These are phyloP conservation scores for Willowsia nigromaculata DNA, from an alignment of 2,888 invertebrate species.

Conservation along the genomic window DNA sequence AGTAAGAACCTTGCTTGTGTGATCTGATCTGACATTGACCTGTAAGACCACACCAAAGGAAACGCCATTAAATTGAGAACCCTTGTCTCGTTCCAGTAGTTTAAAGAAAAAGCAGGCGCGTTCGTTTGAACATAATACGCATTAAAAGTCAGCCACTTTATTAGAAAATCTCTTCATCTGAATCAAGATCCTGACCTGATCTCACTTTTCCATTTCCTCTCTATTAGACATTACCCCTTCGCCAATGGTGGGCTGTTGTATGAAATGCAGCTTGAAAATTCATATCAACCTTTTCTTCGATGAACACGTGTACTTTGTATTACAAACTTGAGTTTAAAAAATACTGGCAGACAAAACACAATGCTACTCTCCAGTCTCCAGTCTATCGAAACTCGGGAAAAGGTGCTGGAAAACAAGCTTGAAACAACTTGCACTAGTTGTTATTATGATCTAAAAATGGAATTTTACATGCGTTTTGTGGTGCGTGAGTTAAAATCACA, in stretches of 20 bases:
- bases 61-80: conserved; percentile 13
- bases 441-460: not conserved
- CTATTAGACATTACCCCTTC: not conserved
- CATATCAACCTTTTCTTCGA: too few species aligned
- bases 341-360: not conserved
- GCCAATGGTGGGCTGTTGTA: not conserved
- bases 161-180: conserved; percentile 53
- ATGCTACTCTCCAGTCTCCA: not conserved
- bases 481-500: conserved; percentile 23
- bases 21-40: conserved; percentile 60
- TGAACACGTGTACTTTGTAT: not conserved
- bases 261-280: too few species aligned
- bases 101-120: conserved; percentile 22
- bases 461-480: conserved; percentile 14
- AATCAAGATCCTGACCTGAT: conserved; percentile 45
- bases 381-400: not conserved
- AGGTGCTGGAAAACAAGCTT: conserved; percentile 39
- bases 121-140: not conserved
- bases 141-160: conserved; percentile 31
- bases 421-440: not conserved
- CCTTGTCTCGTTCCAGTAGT: not conserved
- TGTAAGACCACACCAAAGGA: conserved; percentile 49
- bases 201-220: conserved; percentile 44
- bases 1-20: not conserved
- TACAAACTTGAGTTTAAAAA: too few species aligned